Evolutionary conservation across 2,113 vertebrate species (phyloP), one percentile per base, ranked within the genome.

Genomic region (Chionis minor): DNA sequence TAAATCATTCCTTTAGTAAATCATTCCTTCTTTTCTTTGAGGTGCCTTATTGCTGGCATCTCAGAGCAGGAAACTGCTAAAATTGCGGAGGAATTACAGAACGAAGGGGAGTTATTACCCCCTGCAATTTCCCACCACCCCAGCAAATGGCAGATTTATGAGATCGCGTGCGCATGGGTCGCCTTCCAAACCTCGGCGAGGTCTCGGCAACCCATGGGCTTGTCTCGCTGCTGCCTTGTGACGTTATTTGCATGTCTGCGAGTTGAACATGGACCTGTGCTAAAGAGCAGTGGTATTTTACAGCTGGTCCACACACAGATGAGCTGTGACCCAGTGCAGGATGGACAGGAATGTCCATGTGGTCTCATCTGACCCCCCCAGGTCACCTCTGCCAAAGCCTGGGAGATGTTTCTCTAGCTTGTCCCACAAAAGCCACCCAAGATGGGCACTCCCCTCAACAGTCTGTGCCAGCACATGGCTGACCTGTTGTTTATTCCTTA

Each of bases 241-340:
- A 58, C 0, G 72, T 35, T 23, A 0, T 78, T 51, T 4, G 0
- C 13, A 2, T 8, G 0, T 12, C 33, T 32, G 56, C 1, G 7
- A 22, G 3, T 20, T 8, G 18, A 65, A 58, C 0, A 0, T 5
- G 61, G 73, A 35, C 30, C 28, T 4, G 0, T 24, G 63, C 27
- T n/a, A 4, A 44, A n/a, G 19, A n/a, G 14, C 18, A 24, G 40
- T 12, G 8, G 32, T 3, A 0, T 51, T 86, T 51, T 45, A 9
- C 8, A 40, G 22, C 24, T 2, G 0, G 23, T 28, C 15, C 4
- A 9, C 17, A 52, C 0, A 2, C 6, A 10, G 47, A 14, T 51
- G 45, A 80, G 58, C 52, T 44, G 30, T 32, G 59, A 44, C 15
- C 38, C 21, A 1, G 32, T 4, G 40, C 40, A 30, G 72, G 71